Conservation (phyloP, 2,888 invertebrate genomes). For the Protonemura montana region DNA sequence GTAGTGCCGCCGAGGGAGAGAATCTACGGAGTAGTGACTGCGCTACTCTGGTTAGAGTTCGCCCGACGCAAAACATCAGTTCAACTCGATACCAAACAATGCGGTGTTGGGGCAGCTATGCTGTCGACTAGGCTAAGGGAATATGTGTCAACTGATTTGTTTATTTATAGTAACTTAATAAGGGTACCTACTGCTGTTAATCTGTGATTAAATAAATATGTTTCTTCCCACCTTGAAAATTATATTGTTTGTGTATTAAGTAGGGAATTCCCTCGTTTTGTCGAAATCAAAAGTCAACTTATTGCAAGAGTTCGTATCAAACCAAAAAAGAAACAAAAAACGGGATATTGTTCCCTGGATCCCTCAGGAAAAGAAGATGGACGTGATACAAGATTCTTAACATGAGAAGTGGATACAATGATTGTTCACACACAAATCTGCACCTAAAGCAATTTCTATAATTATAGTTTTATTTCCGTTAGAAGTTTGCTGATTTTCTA, state of each 20-base stretch:
- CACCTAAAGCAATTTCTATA: too few relatives aligned
- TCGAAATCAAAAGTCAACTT: too few relatives aligned
- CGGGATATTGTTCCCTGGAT: too few relatives aligned
- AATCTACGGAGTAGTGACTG: neutral
- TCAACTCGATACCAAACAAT: slow-evolving; percentile 12
- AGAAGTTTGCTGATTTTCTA: too few relatives aligned
- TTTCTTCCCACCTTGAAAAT: neutral
- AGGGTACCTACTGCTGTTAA: neutral
- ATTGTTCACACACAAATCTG: too few relatives aligned
- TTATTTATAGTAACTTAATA: slow-evolving; percentile 7
- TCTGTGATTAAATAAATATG: slow-evolving; percentile 7
- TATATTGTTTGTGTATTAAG: neutral
- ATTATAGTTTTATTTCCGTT: too few relatives aligned
- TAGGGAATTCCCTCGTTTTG: too few relatives aligned
- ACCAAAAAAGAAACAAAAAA: too few relatives aligned
- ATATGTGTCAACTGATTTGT: neutral
- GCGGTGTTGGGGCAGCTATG: neutral
- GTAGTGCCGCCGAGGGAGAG: neutral
- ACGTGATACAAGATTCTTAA: too few relatives aligned
- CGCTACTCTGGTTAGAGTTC: neutral
- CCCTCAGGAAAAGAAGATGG: too few relatives aligned
- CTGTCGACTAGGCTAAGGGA: neutral
- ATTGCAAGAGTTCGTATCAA: too few relatives aligned
- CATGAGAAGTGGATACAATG: too few relatives aligned
- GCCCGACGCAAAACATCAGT: neutral